Evolutionary conservation across 2,113 vertebrate genomes (phyloP).

Genomic region (Lipophrys pholis): DNA sequence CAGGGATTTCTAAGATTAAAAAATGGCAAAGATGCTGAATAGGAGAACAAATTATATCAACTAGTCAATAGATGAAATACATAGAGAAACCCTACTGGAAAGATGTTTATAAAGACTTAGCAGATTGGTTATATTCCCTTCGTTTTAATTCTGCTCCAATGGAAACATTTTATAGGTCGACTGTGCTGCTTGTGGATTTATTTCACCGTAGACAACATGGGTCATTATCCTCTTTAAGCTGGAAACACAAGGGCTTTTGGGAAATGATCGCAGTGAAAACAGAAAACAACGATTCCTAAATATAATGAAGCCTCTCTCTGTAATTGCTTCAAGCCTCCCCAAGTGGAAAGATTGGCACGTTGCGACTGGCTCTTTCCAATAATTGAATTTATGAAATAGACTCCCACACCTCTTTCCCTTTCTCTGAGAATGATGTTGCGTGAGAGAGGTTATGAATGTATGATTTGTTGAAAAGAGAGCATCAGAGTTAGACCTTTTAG

Average conservation of each 20-base stretch:
- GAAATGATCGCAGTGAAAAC: not conserved
- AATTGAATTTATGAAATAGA: slow-evolving; percentile 17
- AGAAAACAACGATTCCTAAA: not conserved
- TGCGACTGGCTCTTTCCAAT: not conserved
- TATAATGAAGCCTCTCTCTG: not conserved
- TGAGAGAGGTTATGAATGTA: not conserved
- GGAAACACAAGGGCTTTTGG: not conserved
- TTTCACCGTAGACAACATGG: not conserved
- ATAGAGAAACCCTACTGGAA: no score
- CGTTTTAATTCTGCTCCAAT: not conserved
- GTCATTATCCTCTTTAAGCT: not conserved
- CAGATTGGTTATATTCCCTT: slow-evolving; percentile 3
- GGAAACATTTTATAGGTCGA: not conserved
- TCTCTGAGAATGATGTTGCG: not conserved
- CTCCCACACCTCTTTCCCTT: not conserved
- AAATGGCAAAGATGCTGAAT: no score
- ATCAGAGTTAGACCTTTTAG: slow-evolving; percentile 7
- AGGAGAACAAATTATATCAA: no score
- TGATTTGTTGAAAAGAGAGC: not conserved
- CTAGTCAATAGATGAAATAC: no score
- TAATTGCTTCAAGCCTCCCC: not conserved
- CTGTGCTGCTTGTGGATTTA: rapidly evolving
- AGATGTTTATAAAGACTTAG: not conserved
- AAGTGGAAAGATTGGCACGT: not conserved
- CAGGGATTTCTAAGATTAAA: no score